Conservation (phyloP, 2,113 vertebrate species). For the Hylia prasina region DNA sequence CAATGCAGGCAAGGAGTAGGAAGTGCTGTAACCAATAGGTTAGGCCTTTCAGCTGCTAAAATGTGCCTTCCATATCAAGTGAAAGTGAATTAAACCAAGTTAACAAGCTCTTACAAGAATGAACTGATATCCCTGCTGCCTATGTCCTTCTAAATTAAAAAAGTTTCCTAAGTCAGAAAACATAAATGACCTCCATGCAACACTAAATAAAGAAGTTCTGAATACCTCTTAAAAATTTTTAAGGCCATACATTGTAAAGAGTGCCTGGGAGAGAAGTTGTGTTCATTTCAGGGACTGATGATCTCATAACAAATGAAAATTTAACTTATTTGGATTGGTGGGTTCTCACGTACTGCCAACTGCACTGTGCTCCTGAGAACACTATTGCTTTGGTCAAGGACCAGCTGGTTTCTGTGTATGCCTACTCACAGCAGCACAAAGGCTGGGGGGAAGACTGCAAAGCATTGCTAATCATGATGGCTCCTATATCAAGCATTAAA, state of each 20-base stretch:
- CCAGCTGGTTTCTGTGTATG: not conserved
- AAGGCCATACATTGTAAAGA: not conserved
- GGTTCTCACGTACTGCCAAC: not conserved
- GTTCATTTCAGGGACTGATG: not conserved
- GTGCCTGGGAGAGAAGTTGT: not conserved
- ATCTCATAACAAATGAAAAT: not conserved
- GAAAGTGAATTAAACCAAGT: not conserved
- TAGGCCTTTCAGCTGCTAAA: not conserved
- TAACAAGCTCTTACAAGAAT: not conserved
- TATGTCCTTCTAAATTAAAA: not conserved
- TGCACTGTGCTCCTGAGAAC: not conserved
- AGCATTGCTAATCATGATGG: not conserved
- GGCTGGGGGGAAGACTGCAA: not conserved
- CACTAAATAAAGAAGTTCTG: not conserved
- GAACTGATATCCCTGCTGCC: not conserved
- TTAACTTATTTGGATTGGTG: rapidly evolving
- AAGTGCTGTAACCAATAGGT: not conserved
- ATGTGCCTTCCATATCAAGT: not conserved
- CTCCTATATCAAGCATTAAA: not conserved
- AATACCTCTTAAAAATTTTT: not conserved
- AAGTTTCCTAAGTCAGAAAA: not conserved
- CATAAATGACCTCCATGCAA: not conserved
- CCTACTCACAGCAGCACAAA: not conserved
- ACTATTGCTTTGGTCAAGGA: not conserved
- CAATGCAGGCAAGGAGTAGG: not conserved